Base-by-base conservation (phyloP, 2,113 vertebrate species). In the Cathartes aura region DNA sequence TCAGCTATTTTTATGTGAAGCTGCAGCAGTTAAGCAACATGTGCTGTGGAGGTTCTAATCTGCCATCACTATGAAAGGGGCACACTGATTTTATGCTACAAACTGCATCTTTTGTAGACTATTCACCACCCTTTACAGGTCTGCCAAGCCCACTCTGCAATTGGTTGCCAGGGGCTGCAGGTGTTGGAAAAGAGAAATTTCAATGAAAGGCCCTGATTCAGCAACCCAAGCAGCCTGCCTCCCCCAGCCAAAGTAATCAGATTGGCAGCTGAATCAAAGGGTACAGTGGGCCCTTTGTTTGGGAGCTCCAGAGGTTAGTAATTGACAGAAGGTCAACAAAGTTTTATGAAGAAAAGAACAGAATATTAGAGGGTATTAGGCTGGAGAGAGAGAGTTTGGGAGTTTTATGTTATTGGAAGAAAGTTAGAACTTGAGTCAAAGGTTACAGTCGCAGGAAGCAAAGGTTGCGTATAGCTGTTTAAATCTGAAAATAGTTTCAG, bases 121-220 rank as follows among this genome's bases (percentile, higher is more conserved):
- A 68, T 96, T 97, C 87, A 96, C 75, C 72, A 93, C 80, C 90
- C 94, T 98, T 97, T 97, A 93, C 82, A 72, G 93, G 92, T 84
- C 82, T 95, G 95, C 93, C 91, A 97, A 96, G 89, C 87, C 79
- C 64, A 79, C 71, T 93, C 90, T 90, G 86, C 91, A 90, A 74
- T 24, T 82, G 82, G 94, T 97, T 97, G 97, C 98, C 96, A 97
- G 96, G 97, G 86, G 71, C 93, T 97, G 85, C 91, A 96, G 97
- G 96, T 95, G 93, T 96, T 97, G 96, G 97, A 95, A 98, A 96
- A 87, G 85, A 96, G 97, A 95, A 97, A 97, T 97, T 93, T 96
- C 96, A 90, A 83, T 98, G 98, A 98, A 99, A 98, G 98, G 91
- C 93, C 82, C 93, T 95, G 97, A 99, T 98, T 98, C 98, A 98